Percentiles rank a stretch among this genome's conserved stretches.
These are phyloP conservation scores for Rhorus exstirpatorius DNA, from an alignment of 2,888 invertebrate genomes.

Conservation along the genomic window DNA sequence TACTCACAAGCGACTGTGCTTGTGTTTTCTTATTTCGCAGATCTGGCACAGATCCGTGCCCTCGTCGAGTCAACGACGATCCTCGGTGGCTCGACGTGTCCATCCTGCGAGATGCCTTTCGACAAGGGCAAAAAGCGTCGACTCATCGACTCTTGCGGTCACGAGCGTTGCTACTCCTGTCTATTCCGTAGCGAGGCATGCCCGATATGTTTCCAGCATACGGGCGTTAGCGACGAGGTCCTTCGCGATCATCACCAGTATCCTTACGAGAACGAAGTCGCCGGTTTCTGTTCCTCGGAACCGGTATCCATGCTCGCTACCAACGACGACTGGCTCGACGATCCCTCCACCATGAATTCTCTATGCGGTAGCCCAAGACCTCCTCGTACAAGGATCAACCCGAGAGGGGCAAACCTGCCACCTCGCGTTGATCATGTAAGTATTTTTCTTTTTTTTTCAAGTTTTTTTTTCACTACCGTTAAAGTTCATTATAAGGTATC, in stretches of 20 bases:
- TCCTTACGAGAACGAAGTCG: slow-evolving; percentile 75
- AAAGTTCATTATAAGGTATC: slow-evolving; percentile 31
- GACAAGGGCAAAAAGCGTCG: slow-evolving; percentile 98
- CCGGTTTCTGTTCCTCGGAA: slow-evolving; percentile 74
- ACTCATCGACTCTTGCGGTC: slow-evolving; percentile 97
- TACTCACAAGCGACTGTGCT: neutral
- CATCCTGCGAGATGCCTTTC: slow-evolving; percentile 97
- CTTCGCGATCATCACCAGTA: slow-evolving; percentile 86
- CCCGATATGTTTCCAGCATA: slow-evolving; percentile 89
- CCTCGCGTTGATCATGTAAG: slow-evolving; percentile 86
- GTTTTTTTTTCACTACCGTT: slow-evolving; percentile 33
- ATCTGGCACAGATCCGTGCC: slow-evolving; percentile 93
- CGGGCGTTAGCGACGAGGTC: slow-evolving; percentile 85
- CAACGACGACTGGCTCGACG: slow-evolving; percentile 82
- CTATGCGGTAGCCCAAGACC: slow-evolving; percentile 84
- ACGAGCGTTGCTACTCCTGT: slow-evolving; percentile 98
- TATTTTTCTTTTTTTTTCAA: slow-evolving; percentile 65
- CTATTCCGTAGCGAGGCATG: slow-evolving; percentile 97
- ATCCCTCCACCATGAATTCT: slow-evolving; percentile 83
- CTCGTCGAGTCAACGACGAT: slow-evolving; percentile 91
- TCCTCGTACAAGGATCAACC: slow-evolving; percentile 77
- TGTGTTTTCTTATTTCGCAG: slow-evolving; percentile 87
- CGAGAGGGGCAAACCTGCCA: slow-evolving; percentile 75
- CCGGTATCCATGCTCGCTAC: slow-evolving; percentile 76
- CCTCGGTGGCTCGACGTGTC: slow-evolving; percentile 90